Evolutionary conservation across 2,113 vertebrate genomes (phyloP).

Genomic region (Lanius ludovicianus): DNA sequence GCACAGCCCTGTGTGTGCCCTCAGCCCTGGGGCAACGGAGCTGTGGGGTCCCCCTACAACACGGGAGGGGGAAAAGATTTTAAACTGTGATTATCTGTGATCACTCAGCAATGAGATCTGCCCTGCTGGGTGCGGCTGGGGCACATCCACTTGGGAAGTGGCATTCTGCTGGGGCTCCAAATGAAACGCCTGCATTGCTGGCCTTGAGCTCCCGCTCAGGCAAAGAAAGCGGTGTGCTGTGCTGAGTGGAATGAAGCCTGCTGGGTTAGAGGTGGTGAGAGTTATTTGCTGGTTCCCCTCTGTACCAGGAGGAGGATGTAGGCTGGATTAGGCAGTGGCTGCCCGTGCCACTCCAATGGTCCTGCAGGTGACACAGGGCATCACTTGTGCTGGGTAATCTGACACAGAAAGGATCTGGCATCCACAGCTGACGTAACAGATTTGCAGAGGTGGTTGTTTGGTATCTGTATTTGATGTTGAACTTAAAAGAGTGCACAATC

Average conservation of each 20-base stretch:
- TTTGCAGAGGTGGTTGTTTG: neutral
- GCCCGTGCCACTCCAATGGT: fast-evolving
- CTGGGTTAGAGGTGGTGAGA: neutral
- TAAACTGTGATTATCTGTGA: neutral
- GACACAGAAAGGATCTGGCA: neutral
- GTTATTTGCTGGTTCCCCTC: neutral
- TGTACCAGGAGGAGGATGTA: neutral
- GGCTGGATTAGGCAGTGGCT: neutral
- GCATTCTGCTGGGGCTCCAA: neutral
- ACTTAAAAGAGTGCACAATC: neutral
- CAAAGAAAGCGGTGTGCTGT: neutral
- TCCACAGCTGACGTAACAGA: neutral
- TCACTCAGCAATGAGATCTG: neutral
- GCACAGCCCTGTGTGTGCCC: neutral
- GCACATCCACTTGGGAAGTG: neutral
- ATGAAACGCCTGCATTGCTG: neutral
- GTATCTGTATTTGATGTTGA: neutral
- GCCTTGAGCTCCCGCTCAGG: fast-evolving
- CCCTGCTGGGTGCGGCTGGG: neutral
- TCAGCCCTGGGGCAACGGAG: fast-evolving
- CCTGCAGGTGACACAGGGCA: neutral
- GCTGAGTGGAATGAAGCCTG: neutral
- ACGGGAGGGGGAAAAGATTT: neutral
- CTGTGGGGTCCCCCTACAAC: neutral
- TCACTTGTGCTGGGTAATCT: neutral